These are phyloP conservation scores for Odobenus rosmarus DNA, from an alignment of 2,113 vertebrate genomes.

Conservation along the genomic window DNA sequence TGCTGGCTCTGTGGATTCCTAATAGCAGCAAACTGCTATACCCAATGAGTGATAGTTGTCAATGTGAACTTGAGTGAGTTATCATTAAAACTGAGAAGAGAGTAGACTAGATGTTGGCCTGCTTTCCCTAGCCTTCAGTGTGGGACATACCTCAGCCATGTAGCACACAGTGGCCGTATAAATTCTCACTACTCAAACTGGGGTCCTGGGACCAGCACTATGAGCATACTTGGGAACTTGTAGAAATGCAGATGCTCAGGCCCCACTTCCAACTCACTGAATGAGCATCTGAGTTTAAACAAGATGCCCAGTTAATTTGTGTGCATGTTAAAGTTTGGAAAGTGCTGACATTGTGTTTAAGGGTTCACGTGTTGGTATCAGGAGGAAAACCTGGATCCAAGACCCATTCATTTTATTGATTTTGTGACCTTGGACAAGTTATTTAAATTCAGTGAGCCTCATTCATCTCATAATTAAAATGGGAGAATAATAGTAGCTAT, in stretches of 20 bases:
- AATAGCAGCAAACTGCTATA: accelerated
- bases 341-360: not conserved
- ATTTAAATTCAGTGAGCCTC: not conserved
- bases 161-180: not conserved
- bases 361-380: not conserved
- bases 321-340: not conserved
- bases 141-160: not conserved
- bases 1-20: not conserved
- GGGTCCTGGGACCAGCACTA: not conserved
- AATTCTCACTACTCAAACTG: not conserved
- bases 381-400: not conserved
- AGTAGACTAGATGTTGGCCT: not conserved
- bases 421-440: not conserved
- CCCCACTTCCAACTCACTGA: not conserved
- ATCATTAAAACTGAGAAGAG: not conserved
- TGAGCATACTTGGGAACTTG: not conserved
- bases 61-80: not conserved
- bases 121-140: not conserved
- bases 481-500: not conserved
- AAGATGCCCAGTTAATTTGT: not conserved
- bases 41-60: not conserved
- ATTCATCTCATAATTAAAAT: not conserved
- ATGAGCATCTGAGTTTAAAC: not conserved
- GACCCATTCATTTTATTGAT: not conserved
- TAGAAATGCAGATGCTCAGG: not conserved